Evolutionary conservation across 1,140 invertebrate species (phyloP).

Genomic region (Drosophila insularis): DNA sequence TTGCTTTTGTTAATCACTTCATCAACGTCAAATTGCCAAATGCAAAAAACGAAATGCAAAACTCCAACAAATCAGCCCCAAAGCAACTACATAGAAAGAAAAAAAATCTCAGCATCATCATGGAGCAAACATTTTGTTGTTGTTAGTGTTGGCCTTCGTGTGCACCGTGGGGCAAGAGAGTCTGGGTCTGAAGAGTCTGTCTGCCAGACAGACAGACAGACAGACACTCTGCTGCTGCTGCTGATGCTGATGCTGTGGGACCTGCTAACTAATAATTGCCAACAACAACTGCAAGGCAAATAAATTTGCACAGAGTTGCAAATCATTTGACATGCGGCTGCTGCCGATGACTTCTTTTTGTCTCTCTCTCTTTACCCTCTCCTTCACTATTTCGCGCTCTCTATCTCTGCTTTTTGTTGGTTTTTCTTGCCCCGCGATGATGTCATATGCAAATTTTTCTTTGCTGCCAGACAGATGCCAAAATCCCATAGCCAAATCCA

Average conservation of each 20-base stretch:
- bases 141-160: slow-evolving; percentile 57
- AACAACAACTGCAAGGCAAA: slow-evolving; percentile 44
- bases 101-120: background rate
- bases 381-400: slow-evolving; percentile 52
- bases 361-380: slow-evolving; percentile 35
- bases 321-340: slow-evolving; percentile 70
- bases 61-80: slow-evolving; percentile 49
- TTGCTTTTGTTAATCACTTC: slow-evolving; percentile 65
- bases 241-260: slow-evolving; percentile 22
- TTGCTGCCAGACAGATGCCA: slow-evolving; percentile 32
- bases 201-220: slow-evolving; percentile 31
- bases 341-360: slow-evolving; percentile 39
- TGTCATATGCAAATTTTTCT: slow-evolving; percentile 69
- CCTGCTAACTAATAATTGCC: slow-evolving; percentile 66
- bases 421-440: slow-evolving; percentile 43
- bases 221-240: slow-evolving; percentile 2
- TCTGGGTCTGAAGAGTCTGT: slow-evolving; percentile 24
- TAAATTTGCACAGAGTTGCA: slow-evolving; percentile 78
- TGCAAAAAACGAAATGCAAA: slow-evolving; percentile 35
- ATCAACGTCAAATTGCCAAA: slow-evolving; percentile 64
- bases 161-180: slow-evolving; percentile 46
- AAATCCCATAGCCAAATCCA: slow-evolving; percentile 43
- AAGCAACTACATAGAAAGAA: slow-evolving; percentile 3
- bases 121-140: slow-evolving; percentile 6
- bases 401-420: slow-evolving; percentile 34